A percentile compares a stretch with the other conserved stretches of the same genome.
Evolutionary conservation across 1,140 invertebrate species (phyloP).

Genomic region (Holcopasites calliopsidis): DNA sequence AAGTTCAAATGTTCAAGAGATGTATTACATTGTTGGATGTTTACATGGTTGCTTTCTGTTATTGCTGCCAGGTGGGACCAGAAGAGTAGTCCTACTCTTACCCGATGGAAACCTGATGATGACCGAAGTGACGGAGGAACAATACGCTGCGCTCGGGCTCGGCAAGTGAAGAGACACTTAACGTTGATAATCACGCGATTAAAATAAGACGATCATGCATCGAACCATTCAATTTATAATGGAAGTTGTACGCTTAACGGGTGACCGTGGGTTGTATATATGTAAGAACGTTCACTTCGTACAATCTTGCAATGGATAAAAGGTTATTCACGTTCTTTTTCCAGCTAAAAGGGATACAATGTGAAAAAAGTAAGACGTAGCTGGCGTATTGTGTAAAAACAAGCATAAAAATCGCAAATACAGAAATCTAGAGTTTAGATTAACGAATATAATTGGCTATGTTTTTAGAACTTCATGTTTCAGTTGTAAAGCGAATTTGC

Average conservation of each 20-base stretch:
- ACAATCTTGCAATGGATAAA: conserved; percentile 47
- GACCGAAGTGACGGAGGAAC: conserved; percentile 91
- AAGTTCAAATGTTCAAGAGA: not conserved
- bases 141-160: conserved; percentile 86
- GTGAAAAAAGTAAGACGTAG: conserved; percentile 27
- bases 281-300: conserved; percentile 70
- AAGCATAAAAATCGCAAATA: conserved; percentile 17
- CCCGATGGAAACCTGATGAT: conserved; percentile 91
- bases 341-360: conserved; percentile 40
- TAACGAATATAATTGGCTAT: conserved; percentile 48
- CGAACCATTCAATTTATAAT: conserved; percentile 47
- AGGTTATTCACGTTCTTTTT: conserved; percentile 40
- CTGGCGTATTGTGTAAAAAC: conserved; percentile 57
- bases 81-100: conserved; percentile 88
- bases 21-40: not conserved
- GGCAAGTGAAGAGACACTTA: conserved; percentile 79
- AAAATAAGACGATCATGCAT: conserved; percentile 47
- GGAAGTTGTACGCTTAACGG: conserved; percentile 58
- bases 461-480: conserved; percentile 69
- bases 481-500: conserved; percentile 66
- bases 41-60: conserved; percentile 45
- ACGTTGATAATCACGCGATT: conserved; percentile 22
- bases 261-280: conserved; percentile 73
- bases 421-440: conserved; percentile 57
- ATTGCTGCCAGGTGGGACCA: conserved; percentile 87